A percentile compares a stretch with the other conserved stretches of the same genome.
These are phyloP conservation scores for Phrynocephalus guinanensis DNA, from an alignment of 2,797 vertebrate species.

Conservation along the genomic window DNA sequence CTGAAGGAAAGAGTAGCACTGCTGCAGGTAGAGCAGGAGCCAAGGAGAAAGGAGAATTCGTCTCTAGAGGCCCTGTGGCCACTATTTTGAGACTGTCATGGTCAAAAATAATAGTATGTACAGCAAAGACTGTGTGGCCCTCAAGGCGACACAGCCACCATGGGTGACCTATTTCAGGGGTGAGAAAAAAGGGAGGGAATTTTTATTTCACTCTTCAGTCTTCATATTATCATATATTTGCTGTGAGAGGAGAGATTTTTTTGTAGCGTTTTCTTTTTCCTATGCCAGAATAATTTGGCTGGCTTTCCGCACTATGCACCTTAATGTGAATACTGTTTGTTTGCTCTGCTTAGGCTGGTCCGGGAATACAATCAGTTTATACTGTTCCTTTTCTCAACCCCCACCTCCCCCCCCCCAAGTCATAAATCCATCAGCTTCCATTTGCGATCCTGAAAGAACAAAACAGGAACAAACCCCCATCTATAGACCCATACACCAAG, in stretches of 20 bases:
- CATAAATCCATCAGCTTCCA: not conserved
- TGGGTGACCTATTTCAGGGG: not conserved
- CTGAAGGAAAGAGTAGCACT: not conserved
- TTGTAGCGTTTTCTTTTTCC: not conserved
- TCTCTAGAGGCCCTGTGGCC: too few species aligned
- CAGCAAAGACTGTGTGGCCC: too few species aligned
- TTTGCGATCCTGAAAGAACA: constrained; percentile 8
- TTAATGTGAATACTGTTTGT: not conserved
- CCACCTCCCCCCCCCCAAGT: not conserved
- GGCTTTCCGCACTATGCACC: not conserved
- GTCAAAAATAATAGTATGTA: not conserved
- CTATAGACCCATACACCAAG: not conserved
- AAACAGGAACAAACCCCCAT: not conserved
- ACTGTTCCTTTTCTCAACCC: too few species aligned
- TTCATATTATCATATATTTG: not conserved
- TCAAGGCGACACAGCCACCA: too few species aligned
- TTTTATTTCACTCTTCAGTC: not conserved
- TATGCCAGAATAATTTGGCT: not conserved
- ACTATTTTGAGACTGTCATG: not conserved
- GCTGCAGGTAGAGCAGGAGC: not conserved
- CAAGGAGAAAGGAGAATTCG: not conserved
- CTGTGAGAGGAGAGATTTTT: not conserved
- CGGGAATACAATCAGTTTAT: not conserved
- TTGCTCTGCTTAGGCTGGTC: not conserved
- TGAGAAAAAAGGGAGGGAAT: not conserved